A percentile compares a stretch with the other conserved stretches of the same genome.
These are phyloP conservation scores for Heliocidaris tuberculata DNA, from an alignment of 35 echinoderm and acorn worm genomes.

Conservation along the genomic window DNA sequence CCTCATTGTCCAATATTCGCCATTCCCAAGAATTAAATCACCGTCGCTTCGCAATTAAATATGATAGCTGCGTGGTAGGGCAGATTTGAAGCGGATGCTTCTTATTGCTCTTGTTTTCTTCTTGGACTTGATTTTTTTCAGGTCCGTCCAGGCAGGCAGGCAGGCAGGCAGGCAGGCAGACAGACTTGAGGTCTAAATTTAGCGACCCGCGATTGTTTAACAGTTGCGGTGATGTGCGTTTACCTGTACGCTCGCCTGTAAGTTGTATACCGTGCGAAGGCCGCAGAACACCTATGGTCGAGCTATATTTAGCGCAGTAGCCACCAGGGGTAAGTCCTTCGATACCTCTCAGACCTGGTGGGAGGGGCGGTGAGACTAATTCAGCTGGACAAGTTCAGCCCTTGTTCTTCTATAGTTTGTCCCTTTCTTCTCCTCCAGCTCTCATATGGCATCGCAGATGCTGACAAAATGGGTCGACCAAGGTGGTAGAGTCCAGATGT, in stretches of 20 bases:
- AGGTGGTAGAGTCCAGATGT: background rate
- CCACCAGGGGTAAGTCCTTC: background rate
- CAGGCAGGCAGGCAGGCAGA: background rate
- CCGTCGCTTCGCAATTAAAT: background rate
- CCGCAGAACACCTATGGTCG: constrained; percentile 19
- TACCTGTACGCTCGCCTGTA: background rate
- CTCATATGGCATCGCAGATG: background rate
- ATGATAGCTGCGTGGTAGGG: constrained; percentile 22
- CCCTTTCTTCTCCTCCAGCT: background rate
- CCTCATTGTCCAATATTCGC: constrained; percentile 11
- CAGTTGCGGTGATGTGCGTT: background rate
- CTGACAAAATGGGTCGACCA: background rate
- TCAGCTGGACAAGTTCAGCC: constrained; percentile 18
- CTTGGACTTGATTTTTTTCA: background rate
- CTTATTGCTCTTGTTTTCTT: background rate
- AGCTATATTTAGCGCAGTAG: background rate
- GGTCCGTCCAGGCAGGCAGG: background rate
- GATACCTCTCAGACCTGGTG: background rate
- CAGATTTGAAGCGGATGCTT: background rate
- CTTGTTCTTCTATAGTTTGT: constrained; percentile 14
- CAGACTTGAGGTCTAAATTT: background rate
- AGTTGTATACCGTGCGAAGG: background rate
- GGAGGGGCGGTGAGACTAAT: constrained; percentile 24
- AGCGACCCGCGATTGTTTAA: background rate
- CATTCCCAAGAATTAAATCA: constrained; percentile 16